Evolutionary conservation across 2,888 invertebrate species (phyloP), one percentile per base, ranked within the genome.

Genomic region (Latrodectus elegans): DNA sequence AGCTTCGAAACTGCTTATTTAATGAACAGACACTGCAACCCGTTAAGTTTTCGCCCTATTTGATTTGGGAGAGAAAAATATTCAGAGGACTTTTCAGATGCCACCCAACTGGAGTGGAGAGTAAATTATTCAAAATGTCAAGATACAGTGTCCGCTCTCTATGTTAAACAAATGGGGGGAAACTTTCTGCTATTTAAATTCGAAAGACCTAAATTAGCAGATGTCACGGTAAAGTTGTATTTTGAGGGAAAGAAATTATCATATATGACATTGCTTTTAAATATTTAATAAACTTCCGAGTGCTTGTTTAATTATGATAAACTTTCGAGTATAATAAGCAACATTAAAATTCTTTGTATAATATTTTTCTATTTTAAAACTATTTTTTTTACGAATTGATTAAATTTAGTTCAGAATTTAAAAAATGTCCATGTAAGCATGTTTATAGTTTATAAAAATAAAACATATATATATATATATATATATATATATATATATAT

Each of bases 41-140:
- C 67, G 75, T 68, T 22, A 82, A 82, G 73, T 82, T 82, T 67
- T 68, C 68, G 75, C 68, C 75, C 68, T 75, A 82, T 82, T 81
- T 82, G 82, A 82, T 82, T 52, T 70, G 26, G 60, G 60, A n/a
- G 53, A 75, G 68, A 70, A 70, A 38, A 38, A 38, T 38, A 75
- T 82, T 82, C 75, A 52, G 74, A 67, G 67, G 55, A 26, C 75
- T 17, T 65, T 49, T 17, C 64, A 17, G 6, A 65, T 60, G 60
- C 9, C 52, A 22, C n/a, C 49, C 9, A 6, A 6, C 55, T 79
- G 26, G 71, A 73, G 73, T 73, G 73, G 60, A 11, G 60, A 60
- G n/a, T 72, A 17, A 64, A 72, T 71, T 73, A 73, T 72, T 81
- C 81, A 81, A 52, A 67, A 53, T 67, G 51, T 38, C 38, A 64